A percentile compares a stretch with the other conserved stretches of the same genome.
Conservation (phyloP, 2,888 invertebrate species). For the Ephialtes manifestator region DNA sequence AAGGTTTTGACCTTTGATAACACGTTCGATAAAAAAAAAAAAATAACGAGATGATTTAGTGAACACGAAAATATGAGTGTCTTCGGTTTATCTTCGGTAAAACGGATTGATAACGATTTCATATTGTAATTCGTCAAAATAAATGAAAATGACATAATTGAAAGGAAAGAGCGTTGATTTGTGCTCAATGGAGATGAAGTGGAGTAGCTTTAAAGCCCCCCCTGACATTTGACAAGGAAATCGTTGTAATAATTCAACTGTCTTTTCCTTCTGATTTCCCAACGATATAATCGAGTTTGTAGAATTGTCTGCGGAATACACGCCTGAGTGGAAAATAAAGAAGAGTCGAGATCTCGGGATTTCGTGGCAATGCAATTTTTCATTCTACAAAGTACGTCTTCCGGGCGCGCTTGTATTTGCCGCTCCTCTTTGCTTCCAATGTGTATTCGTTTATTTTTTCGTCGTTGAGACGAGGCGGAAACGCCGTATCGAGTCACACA, state of each 20-base stretch:
- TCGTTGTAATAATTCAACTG: background rate
- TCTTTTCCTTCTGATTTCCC: background rate
- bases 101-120: no score
- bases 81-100: no score
- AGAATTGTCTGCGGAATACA: background rate
- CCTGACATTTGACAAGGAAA: background rate
- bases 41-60: no score
- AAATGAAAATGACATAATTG: background rate
- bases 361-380: constrained; percentile 32
- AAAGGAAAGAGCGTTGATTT: background rate
- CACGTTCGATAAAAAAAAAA: background rate
- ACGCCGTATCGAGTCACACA: constrained; percentile 22
- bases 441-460: constrained; percentile 10
- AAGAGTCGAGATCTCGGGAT: background rate
- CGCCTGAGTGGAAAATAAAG: background rate
- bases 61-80: no score
- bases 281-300: constrained; percentile 12
- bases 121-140: background rate
- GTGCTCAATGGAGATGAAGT: background rate
- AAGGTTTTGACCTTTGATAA: background rate
- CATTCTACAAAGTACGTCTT: constrained; percentile 12
- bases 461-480: background rate
- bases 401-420: constrained; percentile 5
- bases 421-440: constrained; percentile 5
- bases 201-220: background rate